These are phyloP conservation scores for Brachypteracias leptosomus DNA, from an alignment of 2,113 vertebrate genomes.

Conservation along the genomic window DNA sequence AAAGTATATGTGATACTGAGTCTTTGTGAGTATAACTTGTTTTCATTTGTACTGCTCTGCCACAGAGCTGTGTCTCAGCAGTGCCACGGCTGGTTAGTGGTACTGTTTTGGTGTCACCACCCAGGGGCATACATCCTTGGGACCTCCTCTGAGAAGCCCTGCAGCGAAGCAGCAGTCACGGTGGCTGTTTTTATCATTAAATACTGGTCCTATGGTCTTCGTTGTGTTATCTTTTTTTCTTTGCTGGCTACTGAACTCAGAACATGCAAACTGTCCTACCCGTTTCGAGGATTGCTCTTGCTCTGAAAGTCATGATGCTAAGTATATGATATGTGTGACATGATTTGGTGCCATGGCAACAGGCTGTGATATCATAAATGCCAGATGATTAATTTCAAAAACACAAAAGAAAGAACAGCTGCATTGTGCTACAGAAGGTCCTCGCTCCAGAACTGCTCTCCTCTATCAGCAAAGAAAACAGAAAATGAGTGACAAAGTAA, in stretches of 20 bases:
- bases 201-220: not conserved
- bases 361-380: not conserved
- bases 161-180: not conserved
- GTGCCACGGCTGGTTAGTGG: not conserved
- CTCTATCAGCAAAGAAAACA: not conserved
- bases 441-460: not conserved
- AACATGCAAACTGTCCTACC: not conserved
- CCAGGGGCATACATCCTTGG: not conserved
- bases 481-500: not conserved
- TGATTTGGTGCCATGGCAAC: not conserved
- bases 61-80: not conserved
- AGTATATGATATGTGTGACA: not conserved
- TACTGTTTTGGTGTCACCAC: not conserved
- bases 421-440: not conserved
- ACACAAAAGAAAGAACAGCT: not conserved
- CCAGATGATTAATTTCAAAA: not conserved
- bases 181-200: not conserved
- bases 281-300: not conserved
- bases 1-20: not conserved
- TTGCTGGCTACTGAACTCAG: not conserved
- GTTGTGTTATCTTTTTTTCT: not conserved
- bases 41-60: not conserved
- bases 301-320: not conserved
- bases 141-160: not conserved
- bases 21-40: not conserved